Base-by-base conservation (phyloP, 2,797 vertebrate genomes). In the Lepus townsendii region DNA sequence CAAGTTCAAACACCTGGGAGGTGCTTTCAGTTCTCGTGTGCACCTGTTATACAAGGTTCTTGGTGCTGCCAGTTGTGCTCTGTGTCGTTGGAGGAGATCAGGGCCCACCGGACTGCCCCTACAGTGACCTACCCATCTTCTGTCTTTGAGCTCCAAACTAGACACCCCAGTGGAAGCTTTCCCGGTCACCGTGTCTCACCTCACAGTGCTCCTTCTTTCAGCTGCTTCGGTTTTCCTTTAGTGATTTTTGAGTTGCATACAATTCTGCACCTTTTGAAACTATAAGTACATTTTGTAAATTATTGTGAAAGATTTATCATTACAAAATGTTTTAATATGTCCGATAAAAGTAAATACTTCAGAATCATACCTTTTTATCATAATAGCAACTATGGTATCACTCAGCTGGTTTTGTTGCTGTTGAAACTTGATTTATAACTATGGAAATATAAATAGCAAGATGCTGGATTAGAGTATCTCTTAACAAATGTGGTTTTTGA, bases 91-190 rank as follows among this genome's bases (percentile, higher is more conserved):
- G 54, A 86, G 93, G 62, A 79, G 73, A 80, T 83, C 83, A 88
- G 47, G 68, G 80, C 50, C 26, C 32, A 35, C 69, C 12, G 35
- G 2, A 54, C 77, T 87, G 83, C 42, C 93, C 35, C 9, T 80
- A 5, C 19, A 52, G 30, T 77, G 85, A 26, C 38, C 54, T 83
- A 73, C 78, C 14, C 47, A 50, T 47, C 2, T 83, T 83, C 27
- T 78, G 17, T 87, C n/a, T 87, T n/a, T 72, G 78, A 84, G n/a
- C 47, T 94, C 90, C 88, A 65, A 86, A 94, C 80, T 83, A 84
- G 30, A 95, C 78, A 87, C 65, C n/a, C 91, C 66, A 92, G 35
- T 30, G 73, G 80, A 47, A 10, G n/a, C 47, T 90, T 85, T 71
- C 20, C 62, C 47, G 83, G 0, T 83, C 50, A 92, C 60, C 91